Conservation (phyloP, 2,113 vertebrate genomes). For the Muntiacus muntjak region DNA sequence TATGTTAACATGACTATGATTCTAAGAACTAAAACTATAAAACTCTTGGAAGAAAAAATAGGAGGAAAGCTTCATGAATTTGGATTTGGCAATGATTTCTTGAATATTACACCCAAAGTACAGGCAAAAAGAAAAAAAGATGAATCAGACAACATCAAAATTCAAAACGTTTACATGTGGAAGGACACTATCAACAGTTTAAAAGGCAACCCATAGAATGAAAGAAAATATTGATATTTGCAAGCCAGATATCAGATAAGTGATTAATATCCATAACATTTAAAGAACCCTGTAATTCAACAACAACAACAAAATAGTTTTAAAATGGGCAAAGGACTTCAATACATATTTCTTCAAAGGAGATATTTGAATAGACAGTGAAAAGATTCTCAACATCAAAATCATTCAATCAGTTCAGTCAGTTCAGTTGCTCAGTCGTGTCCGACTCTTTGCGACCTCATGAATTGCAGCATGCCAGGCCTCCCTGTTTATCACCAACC, state of each 20-base stretch:
- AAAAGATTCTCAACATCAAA: neutral
- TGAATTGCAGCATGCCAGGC: too few relatives aligned
- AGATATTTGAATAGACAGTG: neutral
- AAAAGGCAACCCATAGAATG: neutral
- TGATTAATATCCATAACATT: neutral
- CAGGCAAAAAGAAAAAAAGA: neutral
- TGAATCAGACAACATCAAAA: neutral
- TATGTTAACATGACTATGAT: neutral
- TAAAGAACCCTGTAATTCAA: neutral
- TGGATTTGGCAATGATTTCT: neutral
- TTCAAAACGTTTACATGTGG: neutral
- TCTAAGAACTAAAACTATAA: neutral
- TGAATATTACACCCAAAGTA: neutral
- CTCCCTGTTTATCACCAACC: too few relatives aligned
- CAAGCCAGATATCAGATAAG: neutral
- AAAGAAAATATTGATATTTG: neutral
- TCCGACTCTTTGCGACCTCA: fast-evolving
- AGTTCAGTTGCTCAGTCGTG: too few relatives aligned
- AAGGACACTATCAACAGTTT: neutral
- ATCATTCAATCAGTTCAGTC: neutral
- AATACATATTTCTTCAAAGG: neutral
- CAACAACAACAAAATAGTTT: neutral
- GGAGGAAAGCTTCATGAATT: neutral
- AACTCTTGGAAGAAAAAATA: neutral
- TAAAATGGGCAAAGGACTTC: neutral